Percentiles rank a stretch among this genome's conserved stretches.
Conservation (phyloP, 2,797 vertebrate species). For the Dryobates pubescens region DNA sequence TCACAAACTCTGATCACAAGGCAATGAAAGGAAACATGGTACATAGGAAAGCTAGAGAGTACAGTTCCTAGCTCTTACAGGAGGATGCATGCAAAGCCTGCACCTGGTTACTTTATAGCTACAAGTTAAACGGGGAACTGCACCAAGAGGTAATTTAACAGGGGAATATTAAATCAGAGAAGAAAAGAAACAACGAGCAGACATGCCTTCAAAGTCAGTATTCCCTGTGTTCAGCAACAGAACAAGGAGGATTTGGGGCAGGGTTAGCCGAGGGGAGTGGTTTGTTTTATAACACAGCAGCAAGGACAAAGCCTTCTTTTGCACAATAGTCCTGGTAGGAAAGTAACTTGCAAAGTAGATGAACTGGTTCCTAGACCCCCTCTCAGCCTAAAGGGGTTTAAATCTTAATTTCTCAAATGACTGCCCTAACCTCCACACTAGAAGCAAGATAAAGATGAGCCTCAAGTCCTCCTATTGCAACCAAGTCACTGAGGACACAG, state of each 20-base stretch:
- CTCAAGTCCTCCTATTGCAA: slow-evolving; percentile 2
- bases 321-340: not conserved
- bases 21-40: not conserved
- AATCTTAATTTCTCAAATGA: slow-evolving; percentile 15
- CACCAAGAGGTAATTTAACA: not conserved
- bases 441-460: not conserved
- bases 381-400: slow-evolving; percentile 25
- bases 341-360: slow-evolving; percentile 1
- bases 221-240: not conserved
- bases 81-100: not conserved
- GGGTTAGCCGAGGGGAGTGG: not conserved
- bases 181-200: not conserved
- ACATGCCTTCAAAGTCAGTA: not conserved
- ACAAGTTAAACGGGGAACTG: not conserved
- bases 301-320: not conserved
- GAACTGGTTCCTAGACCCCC: slow-evolving; percentile 37
- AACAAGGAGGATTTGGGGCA: not conserved
- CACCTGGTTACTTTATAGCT: not conserved
- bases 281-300: not conserved
- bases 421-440: not conserved
- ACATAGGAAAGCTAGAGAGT: not conserved
- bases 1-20: not conserved
- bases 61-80: not conserved
- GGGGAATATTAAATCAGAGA: not conserved
- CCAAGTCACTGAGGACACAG: not conserved